Conservation (phyloP, 53 echinoderm and acorn worm species). For the Mesocentrotus franciscanus region DNA sequence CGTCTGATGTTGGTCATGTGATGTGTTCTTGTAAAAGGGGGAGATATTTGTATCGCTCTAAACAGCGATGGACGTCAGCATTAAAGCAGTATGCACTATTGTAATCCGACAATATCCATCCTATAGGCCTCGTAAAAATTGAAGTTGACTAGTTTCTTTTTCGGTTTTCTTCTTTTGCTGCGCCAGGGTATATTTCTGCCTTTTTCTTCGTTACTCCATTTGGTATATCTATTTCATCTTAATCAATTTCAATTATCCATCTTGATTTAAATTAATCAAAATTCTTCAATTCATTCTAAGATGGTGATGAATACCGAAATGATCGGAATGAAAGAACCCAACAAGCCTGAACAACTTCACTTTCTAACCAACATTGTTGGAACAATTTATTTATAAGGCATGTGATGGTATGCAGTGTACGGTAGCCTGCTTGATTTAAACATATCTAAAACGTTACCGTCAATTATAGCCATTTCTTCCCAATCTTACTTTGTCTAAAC, state of each 20-base stretch:
- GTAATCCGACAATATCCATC: neutral
- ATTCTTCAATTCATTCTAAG: neutral
- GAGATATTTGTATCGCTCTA: neutral
- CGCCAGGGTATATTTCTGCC: neutral
- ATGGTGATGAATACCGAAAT: neutral
- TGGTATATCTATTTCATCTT: neutral
- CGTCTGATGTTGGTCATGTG: constrained; percentile 16
- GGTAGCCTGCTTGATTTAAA: neutral
- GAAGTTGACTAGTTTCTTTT: neutral
- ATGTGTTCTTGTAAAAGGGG: neutral
- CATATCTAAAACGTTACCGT: neutral
- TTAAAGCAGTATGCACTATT: neutral
- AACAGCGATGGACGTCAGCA: neutral
- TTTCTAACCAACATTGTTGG: too few species aligned
- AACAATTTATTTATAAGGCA: neutral
- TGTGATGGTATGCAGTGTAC: neutral
- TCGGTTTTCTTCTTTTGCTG: neutral
- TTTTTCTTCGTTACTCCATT: neutral
- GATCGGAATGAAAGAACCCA: neutral
- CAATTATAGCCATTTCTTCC: neutral
- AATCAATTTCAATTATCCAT: neutral
- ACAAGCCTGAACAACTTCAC: too few species aligned
- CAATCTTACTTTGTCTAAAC: constrained; percentile 27
- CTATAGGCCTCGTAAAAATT: neutral
- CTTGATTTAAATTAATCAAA: neutral